Conservation (phyloP, 2,797 vertebrate genomes). For the Hydrophis major region DNA sequence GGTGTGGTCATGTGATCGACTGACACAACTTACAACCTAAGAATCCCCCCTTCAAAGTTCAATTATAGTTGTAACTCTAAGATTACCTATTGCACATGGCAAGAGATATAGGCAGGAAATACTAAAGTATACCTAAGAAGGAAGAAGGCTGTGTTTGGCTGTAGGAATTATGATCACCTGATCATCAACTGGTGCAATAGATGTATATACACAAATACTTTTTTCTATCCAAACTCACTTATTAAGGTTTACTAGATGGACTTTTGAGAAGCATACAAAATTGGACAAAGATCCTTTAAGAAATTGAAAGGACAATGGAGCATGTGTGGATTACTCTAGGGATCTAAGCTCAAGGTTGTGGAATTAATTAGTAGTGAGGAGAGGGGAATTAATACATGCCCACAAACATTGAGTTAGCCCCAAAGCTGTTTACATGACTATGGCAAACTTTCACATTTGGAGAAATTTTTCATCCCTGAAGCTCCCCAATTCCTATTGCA, state of each 20-base stretch:
- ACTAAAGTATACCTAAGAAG: neutral
- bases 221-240: neutral
- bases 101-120: neutral
- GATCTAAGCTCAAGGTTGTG: neutral
- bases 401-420: neutral
- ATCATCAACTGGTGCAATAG: neutral
- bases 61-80: neutral
- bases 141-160: neutral
- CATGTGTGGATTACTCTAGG: neutral
- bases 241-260: neutral
- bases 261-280: neutral
- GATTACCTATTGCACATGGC: neutral
- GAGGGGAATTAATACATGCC: neutral
- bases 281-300: neutral
- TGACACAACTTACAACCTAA: neutral
- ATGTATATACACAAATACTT: neutral
- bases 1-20: neutral
- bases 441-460: neutral
- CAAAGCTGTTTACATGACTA: neutral
- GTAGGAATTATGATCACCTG: neutral
- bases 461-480: conserved; percentile 2
- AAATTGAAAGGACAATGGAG: neutral
- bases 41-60: neutral
- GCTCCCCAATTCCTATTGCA: neutral
- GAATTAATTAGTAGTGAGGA: neutral